phyloP scores from a whole-genome alignment of 2,113 vertebrate genomes.

The Apeltes quadracus region DNA sequence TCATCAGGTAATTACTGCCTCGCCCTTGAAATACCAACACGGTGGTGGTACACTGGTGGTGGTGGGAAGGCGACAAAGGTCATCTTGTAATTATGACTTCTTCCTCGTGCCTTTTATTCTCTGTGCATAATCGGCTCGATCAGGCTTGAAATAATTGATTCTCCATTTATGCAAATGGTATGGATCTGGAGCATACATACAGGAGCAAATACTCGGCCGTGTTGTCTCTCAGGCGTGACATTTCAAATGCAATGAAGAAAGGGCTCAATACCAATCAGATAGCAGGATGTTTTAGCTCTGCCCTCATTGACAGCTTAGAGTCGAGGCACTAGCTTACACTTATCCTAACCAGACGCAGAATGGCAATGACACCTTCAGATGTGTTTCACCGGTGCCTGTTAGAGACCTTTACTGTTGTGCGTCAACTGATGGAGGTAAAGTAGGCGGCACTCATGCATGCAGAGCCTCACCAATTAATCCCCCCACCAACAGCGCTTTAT shows the following conservation, averaged over 20 bases:
- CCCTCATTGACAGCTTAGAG: slow-evolving; percentile 36
- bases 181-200: slow-evolving; percentile 66
- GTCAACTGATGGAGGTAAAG: slow-evolving; percentile 75
- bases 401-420: slow-evolving; percentile 67
- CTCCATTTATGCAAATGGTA: slow-evolving; percentile 77
- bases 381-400: slow-evolving; percentile 70
- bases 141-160: slow-evolving; percentile 75
- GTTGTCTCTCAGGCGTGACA: slow-evolving; percentile 73
- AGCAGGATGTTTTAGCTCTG: slow-evolving; percentile 55
- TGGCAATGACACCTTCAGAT: slow-evolving; percentile 68
- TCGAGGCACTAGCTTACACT: slow-evolving; percentile 38
- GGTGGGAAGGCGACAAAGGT: slow-evolving; percentile 58
- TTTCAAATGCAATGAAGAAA: slow-evolving; percentile 71
- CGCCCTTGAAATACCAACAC: slow-evolving; percentile 68
- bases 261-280: slow-evolving; percentile 62
- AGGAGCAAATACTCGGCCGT: slow-evolving; percentile 72
- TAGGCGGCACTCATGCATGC: slow-evolving; percentile 74
- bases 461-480: slow-evolving; percentile 71
- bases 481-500: slow-evolving; percentile 48
- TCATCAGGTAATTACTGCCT: slow-evolving; percentile 63
- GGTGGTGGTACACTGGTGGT: slow-evolving; percentile 39
- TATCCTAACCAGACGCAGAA: slow-evolving; percentile 61
- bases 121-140: slow-evolving; percentile 74
- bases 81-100: slow-evolving; percentile 74
- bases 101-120: slow-evolving; percentile 69